Evolutionary conservation across 2,797 vertebrate genomes (phyloP), one percentile per base, ranked within the genome.

Genomic region (Rhinella marina): DNA sequence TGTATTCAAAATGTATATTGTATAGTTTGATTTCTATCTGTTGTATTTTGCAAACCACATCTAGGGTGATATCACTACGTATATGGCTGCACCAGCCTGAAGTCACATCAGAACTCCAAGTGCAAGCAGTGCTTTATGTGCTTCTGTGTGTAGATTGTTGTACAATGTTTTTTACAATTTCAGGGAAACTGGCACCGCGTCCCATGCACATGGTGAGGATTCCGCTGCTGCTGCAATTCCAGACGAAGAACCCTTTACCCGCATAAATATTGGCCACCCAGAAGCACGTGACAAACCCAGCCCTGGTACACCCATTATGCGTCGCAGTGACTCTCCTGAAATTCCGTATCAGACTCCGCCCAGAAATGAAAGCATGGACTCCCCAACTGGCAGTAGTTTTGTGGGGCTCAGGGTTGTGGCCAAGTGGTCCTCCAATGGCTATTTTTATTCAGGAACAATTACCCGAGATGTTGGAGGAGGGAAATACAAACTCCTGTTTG

Each of bases 391-490:
- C 91, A 98, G 93, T 93, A 96, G 94, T 90, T 97, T 99, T 66
- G 97, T 99, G 9, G 98, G 98, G 25, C 96, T 99, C 88, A 95
- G 97, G 0, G 98, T 99, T 87, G 96, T 99, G 88, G 98, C 98
- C 90, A 99, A 99, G 93, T 99, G 98, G 98, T 96, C 97, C 0
- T 99, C 97, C 81, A 99, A 99, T 61, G 97, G 96, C 4, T 99
- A 98, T 93, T 99, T 99, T 93, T 99, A 99, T 94, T 99, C 98
- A 0, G 98, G 98, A 77, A 96, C 92, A 87, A 99, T 99, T 92
- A 96, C 96, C 14, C 95, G 90, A 54, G 97, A 99, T 82, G 93
- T 94, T 0, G 98, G 98, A 2, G 97, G 95, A 87, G 96, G 96
- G 32, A 95, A 96, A 10, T 99, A 98, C 92, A 97, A 97, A 81